A percentile compares a stretch with the other conserved stretches of the same genome.
Evolutionary conservation across 2,113 vertebrate genomes (phyloP).

Genomic region (Gobiocypris rarus): DNA sequence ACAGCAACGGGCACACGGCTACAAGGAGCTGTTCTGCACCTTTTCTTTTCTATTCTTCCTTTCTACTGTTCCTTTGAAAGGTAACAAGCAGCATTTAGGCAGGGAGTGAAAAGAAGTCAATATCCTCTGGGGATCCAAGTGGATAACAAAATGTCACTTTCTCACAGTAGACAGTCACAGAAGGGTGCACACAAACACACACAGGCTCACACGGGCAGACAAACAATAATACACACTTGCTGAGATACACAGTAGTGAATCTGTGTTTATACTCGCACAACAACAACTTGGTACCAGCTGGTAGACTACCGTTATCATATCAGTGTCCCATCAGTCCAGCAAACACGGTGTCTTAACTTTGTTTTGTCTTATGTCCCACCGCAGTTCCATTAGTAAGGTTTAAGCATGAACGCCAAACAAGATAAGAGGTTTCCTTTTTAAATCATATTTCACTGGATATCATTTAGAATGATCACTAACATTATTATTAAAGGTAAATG

Average conservation of each 20-base stretch:
- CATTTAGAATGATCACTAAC: neutral
- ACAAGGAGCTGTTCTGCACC: slow-evolving; percentile 29
- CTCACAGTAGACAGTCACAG: slow-evolving; percentile 45
- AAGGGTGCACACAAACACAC: slow-evolving; percentile 34
- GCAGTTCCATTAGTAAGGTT: neutral
- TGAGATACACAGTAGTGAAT: slow-evolving; percentile 19
- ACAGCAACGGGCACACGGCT: slow-evolving; percentile 30
- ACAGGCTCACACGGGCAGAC: slow-evolving; percentile 32
- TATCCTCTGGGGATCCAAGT: slow-evolving; percentile 60
- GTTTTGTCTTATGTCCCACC: neutral
- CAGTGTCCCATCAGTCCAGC: slow-evolving; percentile 47
- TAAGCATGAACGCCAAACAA: neutral
- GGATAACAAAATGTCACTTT: slow-evolving; percentile 69
- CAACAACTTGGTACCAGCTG: slow-evolving; percentile 39
- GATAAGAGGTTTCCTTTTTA: neutral
- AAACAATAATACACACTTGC: slow-evolving; percentile 27
- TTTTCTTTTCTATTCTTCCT: slow-evolving; percentile 32
- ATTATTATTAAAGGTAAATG: neutral
- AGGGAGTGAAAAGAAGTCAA: slow-evolving; percentile 59
- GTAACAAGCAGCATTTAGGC: slow-evolving; percentile 54
- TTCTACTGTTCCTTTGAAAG: slow-evolving; percentile 50
- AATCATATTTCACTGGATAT: neutral
- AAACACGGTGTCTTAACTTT: slow-evolving; percentile 20
- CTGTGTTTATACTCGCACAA: slow-evolving; percentile 33
- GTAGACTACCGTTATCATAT: slow-evolving; percentile 32